Conservation (phyloP, 2,797 vertebrate genomes). For the Distichodus sexfasciatus region DNA sequence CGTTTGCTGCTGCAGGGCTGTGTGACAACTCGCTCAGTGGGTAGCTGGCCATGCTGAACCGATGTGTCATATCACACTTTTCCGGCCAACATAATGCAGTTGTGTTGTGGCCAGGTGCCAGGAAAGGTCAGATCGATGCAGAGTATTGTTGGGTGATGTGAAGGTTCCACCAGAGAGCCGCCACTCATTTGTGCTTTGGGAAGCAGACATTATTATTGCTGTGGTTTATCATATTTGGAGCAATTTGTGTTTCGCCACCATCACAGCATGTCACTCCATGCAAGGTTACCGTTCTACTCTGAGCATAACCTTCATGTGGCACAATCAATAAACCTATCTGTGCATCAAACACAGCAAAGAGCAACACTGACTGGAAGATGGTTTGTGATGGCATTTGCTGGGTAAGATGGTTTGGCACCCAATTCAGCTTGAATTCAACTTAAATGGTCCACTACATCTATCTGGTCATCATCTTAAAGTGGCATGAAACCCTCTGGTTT, state of each 20-base stretch:
- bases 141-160: slow-evolving; percentile 18
- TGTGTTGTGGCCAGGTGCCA: slow-evolving; percentile 24
- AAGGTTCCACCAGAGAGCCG: slow-evolving; percentile 6
- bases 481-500: no score
- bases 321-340: background rate
- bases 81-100: background rate
- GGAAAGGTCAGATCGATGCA: slow-evolving; percentile 42
- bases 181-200: slow-evolving; percentile 21
- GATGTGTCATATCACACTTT: slow-evolving; percentile 34
- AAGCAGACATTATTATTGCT: slow-evolving; percentile 10
- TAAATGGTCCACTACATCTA: no score
- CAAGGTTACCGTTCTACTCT: background rate
- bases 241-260: background rate
- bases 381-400: no score
- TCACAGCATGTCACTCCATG: background rate
- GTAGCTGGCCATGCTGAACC: slow-evolving; percentile 9
- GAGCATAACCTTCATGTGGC: background rate
- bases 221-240: background rate
- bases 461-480: no score
- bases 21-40: background rate
- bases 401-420: no score
- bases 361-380: no score
- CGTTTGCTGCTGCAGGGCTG: background rate
- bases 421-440: no score
- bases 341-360: no score